These are phyloP conservation scores for Crotalus horridus DNA, from an alignment of 2,113 vertebrate species.

Conservation along the genomic window DNA sequence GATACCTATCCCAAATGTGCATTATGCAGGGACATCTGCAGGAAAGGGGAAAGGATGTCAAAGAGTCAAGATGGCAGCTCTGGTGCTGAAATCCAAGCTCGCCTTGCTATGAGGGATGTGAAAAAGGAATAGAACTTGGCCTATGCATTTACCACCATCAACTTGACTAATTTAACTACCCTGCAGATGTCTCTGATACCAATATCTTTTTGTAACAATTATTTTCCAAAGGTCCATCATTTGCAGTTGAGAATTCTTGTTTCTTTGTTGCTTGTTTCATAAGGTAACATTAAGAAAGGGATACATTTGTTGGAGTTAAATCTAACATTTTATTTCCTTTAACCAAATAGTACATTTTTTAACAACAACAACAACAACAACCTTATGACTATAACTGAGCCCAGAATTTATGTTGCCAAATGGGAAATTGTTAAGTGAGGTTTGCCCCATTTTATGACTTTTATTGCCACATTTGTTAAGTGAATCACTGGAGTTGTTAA, in stretches of 20 bases:
- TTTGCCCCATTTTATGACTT: background rate
- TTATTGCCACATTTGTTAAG: background rate
- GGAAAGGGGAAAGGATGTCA: background rate
- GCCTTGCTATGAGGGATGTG: background rate
- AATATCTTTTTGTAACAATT: conserved; percentile 35
- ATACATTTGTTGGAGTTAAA: conserved; percentile 36
- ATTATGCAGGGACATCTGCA: background rate
- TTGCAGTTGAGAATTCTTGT: conserved; percentile 17
- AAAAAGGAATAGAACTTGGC: background rate
- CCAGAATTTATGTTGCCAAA: background rate
- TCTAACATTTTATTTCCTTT: conserved; percentile 45
- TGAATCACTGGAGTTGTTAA: background rate
- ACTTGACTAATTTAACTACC: background rate
- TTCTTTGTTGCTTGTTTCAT: conserved; percentile 36
- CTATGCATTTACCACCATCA: background rate
- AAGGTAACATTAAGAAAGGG: conserved; percentile 48
- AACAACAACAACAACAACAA: background rate
- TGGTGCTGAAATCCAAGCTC: background rate
- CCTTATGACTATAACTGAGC: background rate
- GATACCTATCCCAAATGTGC: background rate
- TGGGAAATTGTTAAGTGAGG: background rate
- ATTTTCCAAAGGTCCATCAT: conserved; percentile 32
- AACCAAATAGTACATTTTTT: conserved; percentile 51
- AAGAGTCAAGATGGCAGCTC: background rate
- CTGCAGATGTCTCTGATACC: conserved; percentile 10